Percentiles rank a stretch among this genome's conserved stretches.
Evolutionary conservation across 2,888 invertebrate species (phyloP).

Genomic region (Boloria euphrosyne): DNA sequence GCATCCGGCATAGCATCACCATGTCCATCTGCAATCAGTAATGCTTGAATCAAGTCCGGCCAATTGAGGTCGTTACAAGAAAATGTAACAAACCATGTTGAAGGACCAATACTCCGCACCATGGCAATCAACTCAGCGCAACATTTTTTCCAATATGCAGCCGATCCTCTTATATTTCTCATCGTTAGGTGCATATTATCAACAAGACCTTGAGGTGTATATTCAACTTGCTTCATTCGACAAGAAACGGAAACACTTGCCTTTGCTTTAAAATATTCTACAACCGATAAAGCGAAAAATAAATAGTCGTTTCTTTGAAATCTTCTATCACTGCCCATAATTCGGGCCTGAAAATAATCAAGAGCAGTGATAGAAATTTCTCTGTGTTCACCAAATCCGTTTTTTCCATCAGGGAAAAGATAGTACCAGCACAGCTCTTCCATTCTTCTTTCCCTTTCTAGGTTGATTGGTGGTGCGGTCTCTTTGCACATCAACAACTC

Average conservation of each 20-base stretch:
- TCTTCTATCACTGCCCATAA: slow-evolving; percentile 40
- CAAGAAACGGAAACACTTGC: slow-evolving; percentile 47
- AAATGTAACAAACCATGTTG: slow-evolving; percentile 50
- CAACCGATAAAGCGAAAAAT: slow-evolving; percentile 50
- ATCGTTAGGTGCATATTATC: slow-evolving; percentile 49
- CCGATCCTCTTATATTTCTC: slow-evolving; percentile 49
- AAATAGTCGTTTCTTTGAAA: slow-evolving; percentile 47
- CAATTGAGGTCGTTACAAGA: slow-evolving; percentile 48
- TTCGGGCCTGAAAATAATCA: slow-evolving; percentile 15
- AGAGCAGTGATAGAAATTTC: not conserved
- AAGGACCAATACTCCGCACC: slow-evolving; percentile 51
- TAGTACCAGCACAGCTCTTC: not conserved
- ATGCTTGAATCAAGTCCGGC: slow-evolving; percentile 51
- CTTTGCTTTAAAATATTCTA: slow-evolving; percentile 46
- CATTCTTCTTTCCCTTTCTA: not conserved
- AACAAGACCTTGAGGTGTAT: slow-evolving; percentile 4
- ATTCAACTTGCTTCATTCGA: slow-evolving; percentile 39
- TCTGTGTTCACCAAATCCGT: slow-evolving; percentile 41
- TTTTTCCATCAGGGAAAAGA: slow-evolving; percentile 28
- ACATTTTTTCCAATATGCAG: slow-evolving; percentile 24
- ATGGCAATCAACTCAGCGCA: slow-evolving; percentile 38
- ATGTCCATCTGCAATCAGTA: slow-evolving; percentile 47
- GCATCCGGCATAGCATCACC: not conserved
- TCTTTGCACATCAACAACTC: not conserved
- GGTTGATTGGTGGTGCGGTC: not conserved